Percentiles rank a stretch among this genome's conserved stretches.
phyloP scores from a whole-genome alignment of 1,140 invertebrate species.

The Drosophila obscura region DNA sequence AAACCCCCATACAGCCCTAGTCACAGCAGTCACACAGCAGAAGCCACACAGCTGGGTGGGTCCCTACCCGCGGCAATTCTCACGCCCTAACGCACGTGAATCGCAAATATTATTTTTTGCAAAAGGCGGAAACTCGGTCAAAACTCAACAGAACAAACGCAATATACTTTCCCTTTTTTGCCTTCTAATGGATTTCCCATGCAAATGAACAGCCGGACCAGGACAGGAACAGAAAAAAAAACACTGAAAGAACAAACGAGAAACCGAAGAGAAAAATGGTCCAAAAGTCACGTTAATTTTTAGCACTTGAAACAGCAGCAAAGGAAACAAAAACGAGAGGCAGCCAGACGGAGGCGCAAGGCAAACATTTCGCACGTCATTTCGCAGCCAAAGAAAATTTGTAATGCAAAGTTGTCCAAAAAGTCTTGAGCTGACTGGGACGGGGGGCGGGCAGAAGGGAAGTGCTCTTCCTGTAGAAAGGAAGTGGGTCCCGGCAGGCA shows the following conservation, averaged over 20 bases:
- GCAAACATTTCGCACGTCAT: constrained; percentile 69
- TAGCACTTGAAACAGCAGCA: constrained; percentile 58
- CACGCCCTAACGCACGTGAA: constrained; percentile 24
- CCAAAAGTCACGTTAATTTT: constrained; percentile 68
- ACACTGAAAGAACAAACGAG: constrained; percentile 12
- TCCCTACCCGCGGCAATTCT: background rate
- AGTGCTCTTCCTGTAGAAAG: background rate
- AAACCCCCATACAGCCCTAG: constrained; percentile 24
- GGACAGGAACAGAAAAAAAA: constrained; percentile 6
- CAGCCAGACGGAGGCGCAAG: background rate
- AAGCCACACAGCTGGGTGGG: no score
- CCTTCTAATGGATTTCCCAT: constrained; percentile 58
- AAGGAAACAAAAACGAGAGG: constrained; percentile 1
- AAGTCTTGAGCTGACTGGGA: background rate
- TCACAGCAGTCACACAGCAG: background rate
- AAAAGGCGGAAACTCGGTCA: constrained; percentile 24
- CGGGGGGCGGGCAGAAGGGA: background rate
- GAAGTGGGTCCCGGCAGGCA: constrained; percentile 12
- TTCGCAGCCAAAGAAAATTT: constrained; percentile 57
- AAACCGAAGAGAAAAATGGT: constrained; percentile 5
- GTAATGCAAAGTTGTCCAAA: constrained; percentile 72
- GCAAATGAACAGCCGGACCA: constrained; percentile 53
- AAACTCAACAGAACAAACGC: constrained; percentile 31
- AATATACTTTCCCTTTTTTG: constrained; percentile 40
- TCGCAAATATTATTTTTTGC: constrained; percentile 24